Base-by-base conservation (phyloP, 1,140 invertebrate species). In the Asbolus verrucosus region DNA sequence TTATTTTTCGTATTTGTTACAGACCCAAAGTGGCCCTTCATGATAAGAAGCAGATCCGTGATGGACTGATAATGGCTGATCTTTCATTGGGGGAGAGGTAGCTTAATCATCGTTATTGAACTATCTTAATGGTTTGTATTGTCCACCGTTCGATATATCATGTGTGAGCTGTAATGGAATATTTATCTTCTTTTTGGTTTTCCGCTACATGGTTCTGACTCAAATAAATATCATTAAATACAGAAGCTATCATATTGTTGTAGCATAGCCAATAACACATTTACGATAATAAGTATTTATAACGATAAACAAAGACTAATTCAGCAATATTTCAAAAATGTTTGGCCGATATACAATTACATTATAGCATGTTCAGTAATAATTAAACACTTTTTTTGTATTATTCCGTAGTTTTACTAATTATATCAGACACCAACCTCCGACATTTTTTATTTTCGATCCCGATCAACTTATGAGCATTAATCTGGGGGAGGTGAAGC, bases 41-140 rank as follows among this genome's bases (percentile, higher is more conserved):
- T 69, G 75, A 76, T 75, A 75, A 75, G 75, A 75, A 72, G 33
- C 73, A 75, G 72, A 72, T 74, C 69, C 41, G 38, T 59, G 65
- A 70, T 76, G 72, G 67, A 38, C 66, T 65, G 70, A 74, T 76
- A 73, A 76, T 74, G 72, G 65, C 41, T 30, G 67, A 65, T 62
- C 66, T 67, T 70, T 18, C 38, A 59, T 43, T 70, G 65, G 71
- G 71, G 76, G 75, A 68, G 73, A 75, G 67, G 67, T 73, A 77
- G 72, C 73, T 80, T 78, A 80, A 80, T 80, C 78, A 80, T 79
- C 78, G 72, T 80, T 79, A 80, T 80, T 79, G 77, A 78, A 73
- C 70, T 61, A 73, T 75, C 78, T 73, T 78, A 80, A 80, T 80
- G 78, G 78, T 79, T 72, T 75, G 75, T 78, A 79, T 79, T 78